Conservation (phyloP, 2,113 vertebrate genomes). For the Actenoides hombroni region DNA sequence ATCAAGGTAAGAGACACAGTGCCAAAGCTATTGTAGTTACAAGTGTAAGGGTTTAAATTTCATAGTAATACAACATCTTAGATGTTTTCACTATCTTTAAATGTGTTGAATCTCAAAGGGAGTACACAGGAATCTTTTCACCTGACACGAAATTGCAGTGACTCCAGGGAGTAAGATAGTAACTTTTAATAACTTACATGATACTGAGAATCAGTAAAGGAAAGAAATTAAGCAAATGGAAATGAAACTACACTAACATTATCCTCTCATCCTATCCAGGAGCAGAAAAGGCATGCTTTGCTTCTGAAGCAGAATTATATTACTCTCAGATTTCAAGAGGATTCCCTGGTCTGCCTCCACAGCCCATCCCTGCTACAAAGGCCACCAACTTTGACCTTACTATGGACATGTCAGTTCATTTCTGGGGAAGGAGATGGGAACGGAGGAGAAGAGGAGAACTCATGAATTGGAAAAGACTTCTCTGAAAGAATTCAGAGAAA, state of each 20-base stretch:
- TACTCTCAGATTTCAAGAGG: neutral
- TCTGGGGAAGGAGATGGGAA: neutral
- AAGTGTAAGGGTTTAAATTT: neutral
- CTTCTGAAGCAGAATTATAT: neutral
- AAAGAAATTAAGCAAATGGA: neutral
- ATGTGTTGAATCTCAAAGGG: neutral
- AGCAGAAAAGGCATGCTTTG: neutral
- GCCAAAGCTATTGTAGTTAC: neutral
- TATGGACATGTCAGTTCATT: neutral
- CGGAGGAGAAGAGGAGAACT: neutral
- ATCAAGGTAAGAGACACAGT: neutral
- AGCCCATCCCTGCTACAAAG: neutral
- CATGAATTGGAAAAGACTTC: neutral
- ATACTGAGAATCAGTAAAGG: neutral
- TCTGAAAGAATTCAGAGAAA: neutral
- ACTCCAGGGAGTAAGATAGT: neutral
- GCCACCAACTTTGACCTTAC: neutral
- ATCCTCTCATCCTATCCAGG: neutral
- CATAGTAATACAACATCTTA: neutral
- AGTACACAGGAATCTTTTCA: neutral
- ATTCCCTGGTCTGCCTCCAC: neutral
- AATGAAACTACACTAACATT: neutral
- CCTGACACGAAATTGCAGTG: neutral
- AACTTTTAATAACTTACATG: neutral
- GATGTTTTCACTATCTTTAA: neutral